A percentile compares a stretch with the other conserved stretches of the same genome.
These are phyloP conservation scores for Edolisoma coerulescens DNA, from an alignment of 2,113 vertebrate species.

Conservation along the genomic window DNA sequence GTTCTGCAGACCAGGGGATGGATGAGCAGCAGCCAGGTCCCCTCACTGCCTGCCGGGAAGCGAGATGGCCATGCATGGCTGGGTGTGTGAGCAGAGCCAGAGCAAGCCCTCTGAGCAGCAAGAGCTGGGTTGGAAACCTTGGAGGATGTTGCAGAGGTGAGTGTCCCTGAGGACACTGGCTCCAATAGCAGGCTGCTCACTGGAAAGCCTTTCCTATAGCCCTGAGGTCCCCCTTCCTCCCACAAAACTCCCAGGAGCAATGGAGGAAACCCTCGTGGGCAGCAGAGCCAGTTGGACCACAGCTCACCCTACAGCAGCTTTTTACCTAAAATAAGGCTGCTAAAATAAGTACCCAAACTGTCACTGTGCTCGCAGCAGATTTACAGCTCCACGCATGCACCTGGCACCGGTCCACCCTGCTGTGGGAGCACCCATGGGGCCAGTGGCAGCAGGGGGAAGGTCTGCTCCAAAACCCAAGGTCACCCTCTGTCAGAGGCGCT, in stretches of 20 bases:
- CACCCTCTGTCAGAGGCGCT: accelerated
- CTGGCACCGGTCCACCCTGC: neutral
- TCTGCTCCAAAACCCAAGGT: neutral
- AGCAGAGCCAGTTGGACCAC: neutral
- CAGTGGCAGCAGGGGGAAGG: neutral
- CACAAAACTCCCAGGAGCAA: neutral
- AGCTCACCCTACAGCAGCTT: neutral
- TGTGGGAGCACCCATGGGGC: neutral
- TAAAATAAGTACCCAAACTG: neutral
- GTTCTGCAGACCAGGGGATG: neutral
- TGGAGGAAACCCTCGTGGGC: neutral
- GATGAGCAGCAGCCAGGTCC: neutral
- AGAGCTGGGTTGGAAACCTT: neutral
- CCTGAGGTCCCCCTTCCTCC: neutral
- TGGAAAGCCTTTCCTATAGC: neutral
- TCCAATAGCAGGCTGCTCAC: neutral
- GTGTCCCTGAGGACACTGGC: neutral
- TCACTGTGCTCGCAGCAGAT: accelerated
- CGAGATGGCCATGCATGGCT: accelerated
- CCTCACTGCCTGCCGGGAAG: neutral
- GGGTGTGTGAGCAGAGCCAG: neutral
- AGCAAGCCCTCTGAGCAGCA: neutral
- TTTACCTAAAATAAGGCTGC: neutral
- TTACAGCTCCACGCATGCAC: accelerated
- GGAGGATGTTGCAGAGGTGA: neutral